Evolutionary conservation across 1,140 invertebrate species (phyloP).

Genomic region (Drosophila ananassae): DNA sequence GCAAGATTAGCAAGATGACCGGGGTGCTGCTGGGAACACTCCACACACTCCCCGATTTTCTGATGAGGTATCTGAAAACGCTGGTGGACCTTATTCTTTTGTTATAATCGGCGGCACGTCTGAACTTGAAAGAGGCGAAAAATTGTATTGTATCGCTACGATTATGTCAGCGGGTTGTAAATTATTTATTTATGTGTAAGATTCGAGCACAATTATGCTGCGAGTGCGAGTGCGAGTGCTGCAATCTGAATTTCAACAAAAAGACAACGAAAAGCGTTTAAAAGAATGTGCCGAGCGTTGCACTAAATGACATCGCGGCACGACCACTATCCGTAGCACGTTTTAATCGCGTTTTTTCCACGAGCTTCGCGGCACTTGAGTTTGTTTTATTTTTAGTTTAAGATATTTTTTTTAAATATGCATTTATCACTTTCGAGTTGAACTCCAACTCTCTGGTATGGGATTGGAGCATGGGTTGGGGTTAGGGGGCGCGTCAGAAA

Average conservation of each 20-base stretch:
- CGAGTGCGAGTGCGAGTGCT: constrained; percentile 36
- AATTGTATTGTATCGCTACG: constrained; percentile 34
- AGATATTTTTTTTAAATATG: constrained; percentile 14
- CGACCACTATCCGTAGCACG: constrained; percentile 56
- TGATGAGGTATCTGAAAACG: constrained; percentile 43
- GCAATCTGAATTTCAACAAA: constrained; percentile 59
- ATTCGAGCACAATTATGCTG: constrained; percentile 33
- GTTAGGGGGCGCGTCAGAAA: constrained; percentile 45
- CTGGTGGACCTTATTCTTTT: constrained; percentile 65
- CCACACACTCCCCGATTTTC: neutral
- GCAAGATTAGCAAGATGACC: constrained; percentile 35
- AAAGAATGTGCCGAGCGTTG: constrained; percentile 42
- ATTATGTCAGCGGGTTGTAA: constrained; percentile 75
- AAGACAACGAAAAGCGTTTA: constrained; percentile 55
- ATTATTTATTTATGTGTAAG: constrained; percentile 41
- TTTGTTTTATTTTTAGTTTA: constrained; percentile 36
- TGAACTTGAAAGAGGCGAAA: constrained; percentile 69
- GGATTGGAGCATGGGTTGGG: constrained; percentile 11
- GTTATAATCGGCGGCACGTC: constrained; percentile 66
- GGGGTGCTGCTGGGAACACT: constrained; percentile 9
- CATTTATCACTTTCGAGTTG: constrained; percentile 34
- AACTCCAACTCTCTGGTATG: constrained; percentile 23
- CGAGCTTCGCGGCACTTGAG: constrained; percentile 45
- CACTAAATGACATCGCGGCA: constrained; percentile 48
- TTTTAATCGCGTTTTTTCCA: constrained; percentile 62